Evolutionary conservation across 2,888 invertebrate species (phyloP), one percentile per base, ranked within the genome.

Genomic region (Pyrocoelia pectoralis): DNA sequence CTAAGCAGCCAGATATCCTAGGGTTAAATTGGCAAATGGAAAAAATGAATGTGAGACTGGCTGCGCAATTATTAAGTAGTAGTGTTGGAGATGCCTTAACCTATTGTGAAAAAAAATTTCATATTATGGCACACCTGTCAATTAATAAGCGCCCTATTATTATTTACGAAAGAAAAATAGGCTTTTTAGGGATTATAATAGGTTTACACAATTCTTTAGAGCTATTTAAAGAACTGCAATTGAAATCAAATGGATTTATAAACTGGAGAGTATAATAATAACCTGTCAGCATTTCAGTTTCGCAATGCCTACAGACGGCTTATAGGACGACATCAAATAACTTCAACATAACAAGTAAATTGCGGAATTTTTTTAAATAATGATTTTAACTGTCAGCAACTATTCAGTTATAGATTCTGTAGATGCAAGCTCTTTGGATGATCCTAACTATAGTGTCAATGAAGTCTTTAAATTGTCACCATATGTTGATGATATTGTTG

Each of bases 21-120:
- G n/a, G n/a, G n/a, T 54, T 72, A 14, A 13, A 64, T 5, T 69
- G 29, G 46, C 43, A 43, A 8, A 58, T 48, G 24, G 60, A 69
- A 52, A 72, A 67, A 64, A 73, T 74, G 68, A 70, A 69, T 49
- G 70, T 73, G 1, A 60, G 57, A 15, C 15, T 73, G 2, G 70
- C 70, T n/a, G 57, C 56, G 9, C 70, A 72, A 58, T 62, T 67
- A 6, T 41, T 72, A 5, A 71, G 70, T 38, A 24, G 19, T 24
- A 55, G 57, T 51, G 50, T 61, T 3, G 56, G 54, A 1, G 43
- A 17, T 28, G 64, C 58, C 1, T 9, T 66, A 18, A 40, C 28
- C 0, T 68, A 51, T 57, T 59, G 61, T 29, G 29, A 48, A n/a
- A 51, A 51, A 38, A 19, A 51, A 50, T 51, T 51, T 49, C 19